Percentiles rank a stretch among this genome's conserved stretches.
These are phyloP conservation scores for Hipparchia semele DNA, from an alignment of 2,888 invertebrate species.

Conservation along the genomic window DNA sequence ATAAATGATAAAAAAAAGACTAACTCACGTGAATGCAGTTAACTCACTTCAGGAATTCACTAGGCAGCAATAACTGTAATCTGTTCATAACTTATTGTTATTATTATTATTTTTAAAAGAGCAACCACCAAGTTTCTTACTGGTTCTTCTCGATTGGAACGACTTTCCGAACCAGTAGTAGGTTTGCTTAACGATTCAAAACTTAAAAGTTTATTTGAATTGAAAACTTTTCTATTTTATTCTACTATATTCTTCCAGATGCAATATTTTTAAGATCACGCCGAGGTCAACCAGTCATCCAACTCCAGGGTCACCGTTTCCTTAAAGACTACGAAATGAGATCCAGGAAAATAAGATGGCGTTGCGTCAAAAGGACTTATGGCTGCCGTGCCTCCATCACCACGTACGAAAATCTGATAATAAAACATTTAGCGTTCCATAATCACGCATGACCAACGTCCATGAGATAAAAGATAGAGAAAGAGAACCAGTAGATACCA, in stretches of 20 bases:
- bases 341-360: constrained; percentile 49
- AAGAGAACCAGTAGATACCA: too few species aligned
- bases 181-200: not conserved
- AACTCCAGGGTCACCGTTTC: constrained; percentile 39
- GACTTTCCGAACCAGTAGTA: not conserved
- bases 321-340: constrained; percentile 40
- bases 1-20: too few species aligned
- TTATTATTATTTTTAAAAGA: too few species aligned
- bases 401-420: constrained; percentile 42
- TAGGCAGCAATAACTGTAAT: too few species aligned
- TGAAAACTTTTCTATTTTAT: too few species aligned
- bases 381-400: constrained; percentile 47
- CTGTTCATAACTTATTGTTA: too few species aligned
- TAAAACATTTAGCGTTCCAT: constrained; percentile 38
- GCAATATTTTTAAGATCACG: constrained; percentile 38
- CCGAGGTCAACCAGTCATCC: constrained; percentile 42
- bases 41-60: too few species aligned
- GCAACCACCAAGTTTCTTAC: too few species aligned
- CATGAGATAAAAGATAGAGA: too few species aligned
- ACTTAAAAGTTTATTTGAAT: not conserved
- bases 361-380: constrained; percentile 46
- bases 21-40: too few species aligned
- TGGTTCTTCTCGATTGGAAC: too few species aligned
- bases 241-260: constrained; percentile 23
- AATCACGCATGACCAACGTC: constrained; percentile 35